Percentiles rank a stretch among this genome's conserved stretches.
Evolutionary conservation across 2,113 vertebrate genomes (phyloP).

Genomic region (Mustelus asterias): DNA sequence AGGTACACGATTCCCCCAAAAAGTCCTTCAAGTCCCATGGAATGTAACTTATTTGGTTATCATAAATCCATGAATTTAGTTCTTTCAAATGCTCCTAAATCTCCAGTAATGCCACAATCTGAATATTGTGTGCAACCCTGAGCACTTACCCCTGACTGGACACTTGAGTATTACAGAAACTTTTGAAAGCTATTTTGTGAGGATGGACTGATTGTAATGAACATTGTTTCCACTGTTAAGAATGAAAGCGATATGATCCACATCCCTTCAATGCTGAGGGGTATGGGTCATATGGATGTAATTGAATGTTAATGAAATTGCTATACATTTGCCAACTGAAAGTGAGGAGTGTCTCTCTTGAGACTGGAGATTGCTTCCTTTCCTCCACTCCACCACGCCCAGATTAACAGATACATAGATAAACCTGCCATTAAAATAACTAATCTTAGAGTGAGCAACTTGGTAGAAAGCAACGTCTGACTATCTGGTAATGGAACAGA

Average conservation of each 20-base stretch:
- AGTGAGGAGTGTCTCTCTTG: neutral
- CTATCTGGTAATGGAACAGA: constrained; percentile 2
- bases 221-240: neutral
- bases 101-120: neutral
- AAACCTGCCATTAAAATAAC: neutral
- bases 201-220: neutral
- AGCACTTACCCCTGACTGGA: neutral
- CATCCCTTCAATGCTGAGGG: neutral
- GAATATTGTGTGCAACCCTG: neutral
- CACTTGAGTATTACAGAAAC: neutral
- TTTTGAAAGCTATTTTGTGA: neutral
- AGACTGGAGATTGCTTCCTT: neutral
- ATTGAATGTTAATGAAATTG: neutral
- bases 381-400: neutral
- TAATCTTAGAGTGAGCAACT: neutral
- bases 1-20: neutral
- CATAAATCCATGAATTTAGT: neutral
- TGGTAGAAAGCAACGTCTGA: neutral
- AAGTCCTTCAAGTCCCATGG: neutral
- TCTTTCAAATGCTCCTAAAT: neutral
- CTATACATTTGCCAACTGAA: neutral
- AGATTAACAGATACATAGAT: neutral
- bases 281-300: neutral
- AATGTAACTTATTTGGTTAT: neutral
- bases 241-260: neutral